A percentile compares a stretch with the other conserved stretches of the same genome.
These are phyloP conservation scores for Eurosta solidaginis DNA, from an alignment of 1,140 invertebrate genomes.

Conservation along the genomic window DNA sequence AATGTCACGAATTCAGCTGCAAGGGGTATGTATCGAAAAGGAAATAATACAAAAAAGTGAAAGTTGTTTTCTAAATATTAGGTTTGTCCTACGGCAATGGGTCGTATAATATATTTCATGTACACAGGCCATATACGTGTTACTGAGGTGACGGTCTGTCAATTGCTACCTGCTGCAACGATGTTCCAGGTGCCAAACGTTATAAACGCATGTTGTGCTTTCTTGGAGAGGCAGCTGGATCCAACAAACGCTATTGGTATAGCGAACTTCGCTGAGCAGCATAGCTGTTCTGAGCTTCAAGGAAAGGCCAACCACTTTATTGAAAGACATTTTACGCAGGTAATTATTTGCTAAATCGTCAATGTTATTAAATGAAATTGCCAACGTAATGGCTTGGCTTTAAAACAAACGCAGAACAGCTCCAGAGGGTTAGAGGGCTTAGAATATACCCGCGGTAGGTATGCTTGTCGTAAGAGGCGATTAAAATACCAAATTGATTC, in stretches of 20 bases:
- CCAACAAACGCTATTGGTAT: slow-evolving; percentile 94
- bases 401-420: not conserved
- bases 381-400: not conserved
- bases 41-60: not conserved
- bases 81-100: slow-evolving; percentile 80
- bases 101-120: slow-evolving; percentile 84
- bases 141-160: slow-evolving; percentile 89
- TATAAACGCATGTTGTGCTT: slow-evolving; percentile 88
- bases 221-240: slow-evolving; percentile 86
- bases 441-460: no score
- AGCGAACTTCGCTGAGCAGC: slow-evolving; percentile 88
- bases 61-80: slow-evolving; percentile 25
- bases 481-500: no score
- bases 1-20: slow-evolving; percentile 82
- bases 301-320: slow-evolving; percentile 88
- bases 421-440: no score
- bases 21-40: slow-evolving; percentile 69
- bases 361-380: not conserved
- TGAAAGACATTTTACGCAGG: slow-evolving; percentile 86
- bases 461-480: no score
- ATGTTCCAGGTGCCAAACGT: slow-evolving; percentile 93
- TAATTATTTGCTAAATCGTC: slow-evolving; percentile 44
- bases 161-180: slow-evolving; percentile 85
- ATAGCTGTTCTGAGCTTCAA: slow-evolving; percentile 82
- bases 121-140: slow-evolving; percentile 87